Conservation (phyloP, 2,113 vertebrate species). For the Baryphthengus martii region DNA sequence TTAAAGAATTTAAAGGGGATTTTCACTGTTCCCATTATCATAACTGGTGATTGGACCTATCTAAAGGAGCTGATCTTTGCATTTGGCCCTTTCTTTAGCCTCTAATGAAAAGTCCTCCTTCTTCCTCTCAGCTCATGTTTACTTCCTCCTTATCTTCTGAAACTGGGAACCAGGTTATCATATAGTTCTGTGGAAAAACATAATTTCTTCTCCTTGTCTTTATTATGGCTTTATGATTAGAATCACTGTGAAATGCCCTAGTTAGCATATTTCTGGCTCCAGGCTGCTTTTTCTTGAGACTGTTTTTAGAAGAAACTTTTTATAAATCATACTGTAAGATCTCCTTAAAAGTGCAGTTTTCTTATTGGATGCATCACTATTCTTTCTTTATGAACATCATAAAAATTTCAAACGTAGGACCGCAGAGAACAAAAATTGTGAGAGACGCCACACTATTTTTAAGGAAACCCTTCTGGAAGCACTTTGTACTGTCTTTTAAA, state of each 20-base stretch:
- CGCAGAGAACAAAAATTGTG: neutral
- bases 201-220: neutral
- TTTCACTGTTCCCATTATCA: neutral
- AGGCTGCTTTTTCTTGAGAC: neutral
- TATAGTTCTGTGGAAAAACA: neutral
- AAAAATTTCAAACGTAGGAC: neutral
- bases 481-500: neutral
- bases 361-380: neutral
- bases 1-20: neutral
- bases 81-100: neutral
- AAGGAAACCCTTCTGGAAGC: neutral
- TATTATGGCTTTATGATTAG: neutral
- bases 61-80: neutral
- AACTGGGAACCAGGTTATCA: neutral
- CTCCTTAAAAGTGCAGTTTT: neutral
- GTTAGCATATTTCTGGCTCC: neutral
- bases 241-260: neutral
- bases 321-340: neutral
- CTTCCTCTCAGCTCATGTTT: neutral
- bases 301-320: neutral
- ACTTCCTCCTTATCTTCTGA: neutral
- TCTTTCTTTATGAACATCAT: neutral
- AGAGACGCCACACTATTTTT: neutral
- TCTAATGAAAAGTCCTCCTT: neutral
- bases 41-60: neutral